Evolutionary conservation across 2,888 invertebrate species (phyloP).

Genomic region (Phalangium opilio): DNA sequence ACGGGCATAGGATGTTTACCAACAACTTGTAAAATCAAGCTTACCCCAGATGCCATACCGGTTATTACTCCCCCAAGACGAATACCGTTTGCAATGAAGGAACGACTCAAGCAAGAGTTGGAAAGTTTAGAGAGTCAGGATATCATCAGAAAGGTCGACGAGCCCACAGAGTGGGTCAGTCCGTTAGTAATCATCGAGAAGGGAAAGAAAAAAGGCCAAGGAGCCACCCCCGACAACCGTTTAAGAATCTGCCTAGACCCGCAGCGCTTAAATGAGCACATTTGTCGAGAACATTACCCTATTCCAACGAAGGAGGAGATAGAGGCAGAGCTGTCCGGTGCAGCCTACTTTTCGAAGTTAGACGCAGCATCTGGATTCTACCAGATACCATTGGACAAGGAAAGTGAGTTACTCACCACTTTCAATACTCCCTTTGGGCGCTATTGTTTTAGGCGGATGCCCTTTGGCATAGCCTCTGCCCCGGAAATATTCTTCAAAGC

Average conservation of each 20-base stretch:
- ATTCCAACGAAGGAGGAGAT: slow-evolving; percentile 25
- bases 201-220: slow-evolving; percentile 16
- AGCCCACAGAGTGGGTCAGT: slow-evolving; percentile 23
- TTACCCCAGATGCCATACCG: not conserved
- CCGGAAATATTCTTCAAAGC: slow-evolving; percentile 26
- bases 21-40: slow-evolving; percentile 1
- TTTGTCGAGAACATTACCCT: slow-evolving; percentile 24
- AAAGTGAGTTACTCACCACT: slow-evolving; percentile 25
- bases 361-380: slow-evolving; percentile 27
- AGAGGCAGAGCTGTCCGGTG: slow-evolving; percentile 21
- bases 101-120: slow-evolving; percentile 2
- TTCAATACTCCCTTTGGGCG: slow-evolving; percentile 28
- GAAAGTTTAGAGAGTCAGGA: not conserved
- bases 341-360: slow-evolving; percentile 21
- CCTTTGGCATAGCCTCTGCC: slow-evolving; percentile 26
- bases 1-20: not conserved
- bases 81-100: slow-evolving; percentile 3
- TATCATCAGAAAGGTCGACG: slow-evolving; percentile 4
- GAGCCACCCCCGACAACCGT: slow-evolving; percentile 23
- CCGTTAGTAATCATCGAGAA: slow-evolving; percentile 3
- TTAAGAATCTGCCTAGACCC: slow-evolving; percentile 27
- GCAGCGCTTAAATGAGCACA: slow-evolving; percentile 23
- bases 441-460: slow-evolving; percentile 24
- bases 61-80: slow-evolving; percentile 1
- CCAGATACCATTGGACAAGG: slow-evolving; percentile 26